Percentiles rank a stretch among this genome's conserved stretches.
phyloP scores from a whole-genome alignment of 2,888 invertebrate genomes.

The Caenorhabditis afra region DNA sequence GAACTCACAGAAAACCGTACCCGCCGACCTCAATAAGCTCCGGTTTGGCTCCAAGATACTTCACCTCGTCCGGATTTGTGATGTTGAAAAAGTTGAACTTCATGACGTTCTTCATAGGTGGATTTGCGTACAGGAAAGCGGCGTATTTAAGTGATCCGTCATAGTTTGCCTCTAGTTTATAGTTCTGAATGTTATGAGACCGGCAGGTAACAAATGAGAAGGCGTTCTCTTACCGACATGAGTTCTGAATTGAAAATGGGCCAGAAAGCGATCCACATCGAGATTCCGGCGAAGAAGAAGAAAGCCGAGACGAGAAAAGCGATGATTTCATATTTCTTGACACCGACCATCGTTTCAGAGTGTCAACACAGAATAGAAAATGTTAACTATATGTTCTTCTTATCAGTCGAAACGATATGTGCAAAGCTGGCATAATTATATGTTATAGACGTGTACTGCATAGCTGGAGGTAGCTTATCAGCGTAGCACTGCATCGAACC shows the following conservation, averaged over 20 bases:
- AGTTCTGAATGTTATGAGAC: slow-evolving; percentile 19
- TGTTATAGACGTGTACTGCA: slow-evolving; percentile 44
- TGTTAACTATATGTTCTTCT: slow-evolving; percentile 57
- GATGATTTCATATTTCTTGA: slow-evolving; percentile 36
- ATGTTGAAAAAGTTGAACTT: slow-evolving; percentile 72
- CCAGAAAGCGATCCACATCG: slow-evolving; percentile 40
- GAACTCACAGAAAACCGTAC: slow-evolving; percentile 65
- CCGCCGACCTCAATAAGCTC: slow-evolving; percentile 66
- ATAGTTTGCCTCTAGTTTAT: slow-evolving; percentile 22
- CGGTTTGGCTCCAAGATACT: slow-evolving; percentile 66
- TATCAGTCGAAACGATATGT: slow-evolving; percentile 34
- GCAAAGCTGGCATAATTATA: slow-evolving; percentile 57
- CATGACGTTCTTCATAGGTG: slow-evolving; percentile 58
- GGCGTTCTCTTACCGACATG: slow-evolving; percentile 6
- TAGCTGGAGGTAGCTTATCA: slow-evolving; percentile 46
- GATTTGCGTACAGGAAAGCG: slow-evolving; percentile 47
- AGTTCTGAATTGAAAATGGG: slow-evolving; percentile 45
- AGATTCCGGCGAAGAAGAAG: slow-evolving; percentile 28
- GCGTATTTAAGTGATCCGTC: slow-evolving; percentile 52
- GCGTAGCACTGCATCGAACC: slow-evolving; percentile 21
- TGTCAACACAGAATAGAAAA: slow-evolving; percentile 35
- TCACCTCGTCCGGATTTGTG: slow-evolving; percentile 68
- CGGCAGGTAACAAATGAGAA: neutral
- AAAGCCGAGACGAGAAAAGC: slow-evolving; percentile 9
- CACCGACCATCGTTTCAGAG: slow-evolving; percentile 20